These are phyloP conservation scores for Catocala fraxini DNA, from an alignment of 2,888 invertebrate genomes.

Conservation along the genomic window DNA sequence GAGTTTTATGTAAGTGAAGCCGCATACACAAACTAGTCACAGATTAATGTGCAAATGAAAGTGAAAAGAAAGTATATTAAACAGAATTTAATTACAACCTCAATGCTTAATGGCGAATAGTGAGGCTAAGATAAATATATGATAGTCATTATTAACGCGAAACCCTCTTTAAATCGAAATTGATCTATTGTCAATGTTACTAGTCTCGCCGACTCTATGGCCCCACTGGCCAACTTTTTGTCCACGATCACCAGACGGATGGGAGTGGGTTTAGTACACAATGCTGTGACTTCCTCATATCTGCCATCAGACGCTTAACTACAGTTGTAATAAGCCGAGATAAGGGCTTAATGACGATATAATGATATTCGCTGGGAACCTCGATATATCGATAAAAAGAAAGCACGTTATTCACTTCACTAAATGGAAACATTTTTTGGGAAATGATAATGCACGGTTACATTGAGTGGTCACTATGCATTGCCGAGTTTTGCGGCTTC, in stretches of 20 bases:
- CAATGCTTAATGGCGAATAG: too few species aligned
- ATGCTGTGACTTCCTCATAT: conserved; percentile 62
- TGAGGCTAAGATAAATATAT: too few species aligned
- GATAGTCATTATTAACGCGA: too few species aligned
- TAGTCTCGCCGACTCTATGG: conserved; percentile 29
- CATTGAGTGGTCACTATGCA: too few species aligned
- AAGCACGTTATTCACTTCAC: conserved; percentile 24
- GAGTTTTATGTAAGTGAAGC: too few species aligned
- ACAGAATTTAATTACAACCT: too few species aligned
- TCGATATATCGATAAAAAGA: conserved; percentile 46
- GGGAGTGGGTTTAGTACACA: conserved; percentile 63
- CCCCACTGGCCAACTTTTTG: conserved; percentile 48
- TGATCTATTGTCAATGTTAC: too few species aligned
- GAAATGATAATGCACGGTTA: background rate
- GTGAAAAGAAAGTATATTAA: too few species aligned
- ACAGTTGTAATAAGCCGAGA: conserved; percentile 55
- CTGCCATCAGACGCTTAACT: conserved; percentile 50
- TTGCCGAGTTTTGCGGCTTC: too few species aligned
- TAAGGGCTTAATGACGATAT: conserved; percentile 54
- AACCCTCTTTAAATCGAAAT: background rate
- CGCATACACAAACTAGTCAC: too few species aligned
- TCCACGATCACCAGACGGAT: conserved; percentile 55
- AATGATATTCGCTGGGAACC: conserved; percentile 47
- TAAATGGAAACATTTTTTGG: conserved; percentile 6
- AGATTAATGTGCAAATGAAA: too few species aligned